Conservation (phyloP, 2,888 invertebrate genomes). For the Cephus pygmeus region DNA sequence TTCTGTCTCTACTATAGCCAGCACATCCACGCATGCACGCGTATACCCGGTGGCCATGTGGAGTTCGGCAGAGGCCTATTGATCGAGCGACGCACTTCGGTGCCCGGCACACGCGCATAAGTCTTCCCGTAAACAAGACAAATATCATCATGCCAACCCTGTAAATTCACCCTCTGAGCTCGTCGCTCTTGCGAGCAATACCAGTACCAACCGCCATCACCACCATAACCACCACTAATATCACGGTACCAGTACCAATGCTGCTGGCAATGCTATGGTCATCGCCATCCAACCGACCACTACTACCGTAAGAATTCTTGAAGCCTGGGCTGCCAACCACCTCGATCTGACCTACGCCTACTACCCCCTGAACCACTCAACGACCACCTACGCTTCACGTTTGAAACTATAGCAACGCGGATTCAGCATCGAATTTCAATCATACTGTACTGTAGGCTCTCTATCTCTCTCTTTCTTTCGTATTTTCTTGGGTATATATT, state of each 20-base stretch:
- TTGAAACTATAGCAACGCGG: conserved; percentile 38
- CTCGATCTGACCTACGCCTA: background rate
- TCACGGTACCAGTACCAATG: no score
- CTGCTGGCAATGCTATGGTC: no score
- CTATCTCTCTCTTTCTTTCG: background rate
- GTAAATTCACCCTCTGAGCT: conserved; percentile 50
- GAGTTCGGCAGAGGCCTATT: conserved; percentile 61
- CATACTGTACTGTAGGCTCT: background rate
- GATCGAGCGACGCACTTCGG: conserved; percentile 38
- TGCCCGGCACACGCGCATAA: conserved; percentile 62
- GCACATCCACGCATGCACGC: no score
- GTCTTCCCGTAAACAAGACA: conserved; percentile 65
- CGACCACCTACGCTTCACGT: conserved; percentile 22
- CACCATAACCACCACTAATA: background rate
- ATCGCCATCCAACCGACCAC: no score
- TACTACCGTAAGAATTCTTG: background rate
- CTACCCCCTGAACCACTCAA: background rate
- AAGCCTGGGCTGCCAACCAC: background rate
- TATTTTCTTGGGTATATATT: no score
- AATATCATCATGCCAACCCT: conserved; percentile 63
- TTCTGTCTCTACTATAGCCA: no score
- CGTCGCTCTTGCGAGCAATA: conserved; percentile 33
- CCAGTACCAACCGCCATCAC: conserved; percentile 8
- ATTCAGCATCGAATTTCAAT: no score
- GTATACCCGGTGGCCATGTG: background rate